phyloP scores from a whole-genome alignment of 2,113 vertebrate species.

The Menidia beryllina region DNA sequence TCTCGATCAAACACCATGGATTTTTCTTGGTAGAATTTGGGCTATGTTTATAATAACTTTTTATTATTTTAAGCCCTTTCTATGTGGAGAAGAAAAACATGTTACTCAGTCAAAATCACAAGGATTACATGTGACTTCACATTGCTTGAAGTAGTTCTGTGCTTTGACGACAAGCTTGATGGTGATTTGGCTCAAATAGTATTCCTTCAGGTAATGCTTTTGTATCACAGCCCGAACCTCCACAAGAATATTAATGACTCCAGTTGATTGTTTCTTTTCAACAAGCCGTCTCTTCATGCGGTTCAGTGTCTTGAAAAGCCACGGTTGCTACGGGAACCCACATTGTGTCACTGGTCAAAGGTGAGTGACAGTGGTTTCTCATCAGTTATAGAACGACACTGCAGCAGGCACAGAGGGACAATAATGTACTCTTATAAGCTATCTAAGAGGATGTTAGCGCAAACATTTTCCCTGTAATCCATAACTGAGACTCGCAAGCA shows the following conservation, averaged over 20 bases:
- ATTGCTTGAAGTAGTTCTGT: conserved; percentile 27
- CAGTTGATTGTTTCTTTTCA: conserved; percentile 55
- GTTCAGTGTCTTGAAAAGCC: conserved; percentile 52
- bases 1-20: conserved; percentile 52
- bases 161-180: conserved; percentile 22
- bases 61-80: conserved; percentile 19
- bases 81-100: conserved; percentile 7
- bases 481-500: conserved; percentile 72
- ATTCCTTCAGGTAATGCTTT: conserved; percentile 62
- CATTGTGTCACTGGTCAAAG: conserved; percentile 53
- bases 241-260: conserved; percentile 64
- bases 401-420: conserved; percentile 9
- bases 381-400: conserved; percentile 39
- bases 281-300: conserved; percentile 19
- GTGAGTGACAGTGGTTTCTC: conserved; percentile 47
- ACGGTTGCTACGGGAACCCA: conserved; percentile 51
- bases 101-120: conserved; percentile 36
- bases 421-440: conserved; percentile 23
- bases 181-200: conserved; percentile 12
- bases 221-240: conserved; percentile 47
- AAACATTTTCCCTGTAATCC: conserved; percentile 77
- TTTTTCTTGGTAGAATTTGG: conserved; percentile 45
- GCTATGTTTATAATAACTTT: conserved; percentile 38
- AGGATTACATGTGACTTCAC: conserved; percentile 24
- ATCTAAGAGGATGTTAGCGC: conserved; percentile 57